phyloP scores from a whole-genome alignment of 1,140 invertebrate genomes.

The Drosophila bocqueti region DNA sequence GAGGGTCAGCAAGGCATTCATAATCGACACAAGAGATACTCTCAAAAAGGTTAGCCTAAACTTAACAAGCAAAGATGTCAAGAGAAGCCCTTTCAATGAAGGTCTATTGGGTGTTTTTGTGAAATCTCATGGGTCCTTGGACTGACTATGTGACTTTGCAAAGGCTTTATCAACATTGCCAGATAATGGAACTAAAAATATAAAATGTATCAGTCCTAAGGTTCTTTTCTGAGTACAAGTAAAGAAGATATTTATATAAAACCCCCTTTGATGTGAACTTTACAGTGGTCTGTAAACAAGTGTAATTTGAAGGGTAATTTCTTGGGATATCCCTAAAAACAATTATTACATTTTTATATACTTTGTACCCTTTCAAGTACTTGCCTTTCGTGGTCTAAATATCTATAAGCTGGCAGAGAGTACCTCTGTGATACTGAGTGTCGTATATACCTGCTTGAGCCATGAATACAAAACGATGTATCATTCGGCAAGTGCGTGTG shows the following conservation, averaged over 20 bases:
- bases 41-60: constrained; percentile 1
- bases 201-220: too few relatives aligned
- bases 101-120: too few relatives aligned
- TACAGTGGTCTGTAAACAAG: not conserved
- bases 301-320: too few relatives aligned
- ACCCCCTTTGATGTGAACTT: too few relatives aligned
- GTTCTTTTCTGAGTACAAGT: too few relatives aligned
- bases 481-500: constrained; percentile 29
- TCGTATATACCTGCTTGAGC: not conserved
- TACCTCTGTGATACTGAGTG: not conserved
- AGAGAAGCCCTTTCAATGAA: not conserved
- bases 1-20: not conserved
- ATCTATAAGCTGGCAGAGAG: not conserved
- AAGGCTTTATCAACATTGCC: too few relatives aligned
- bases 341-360: not conserved
- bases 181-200: too few relatives aligned
- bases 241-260: too few relatives aligned
- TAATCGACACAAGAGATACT: constrained; percentile 24
- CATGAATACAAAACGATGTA: not conserved
- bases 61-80: constrained; percentile 3
- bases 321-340: too few relatives aligned
- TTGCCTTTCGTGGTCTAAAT: not conserved
- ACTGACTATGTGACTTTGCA: too few relatives aligned
- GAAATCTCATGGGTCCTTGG: too few relatives aligned
- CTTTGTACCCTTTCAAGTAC: not conserved